These are phyloP conservation scores for Stomatorhinus walkeri DNA, from an alignment of 2,797 vertebrate genomes.

Conservation along the genomic window DNA sequence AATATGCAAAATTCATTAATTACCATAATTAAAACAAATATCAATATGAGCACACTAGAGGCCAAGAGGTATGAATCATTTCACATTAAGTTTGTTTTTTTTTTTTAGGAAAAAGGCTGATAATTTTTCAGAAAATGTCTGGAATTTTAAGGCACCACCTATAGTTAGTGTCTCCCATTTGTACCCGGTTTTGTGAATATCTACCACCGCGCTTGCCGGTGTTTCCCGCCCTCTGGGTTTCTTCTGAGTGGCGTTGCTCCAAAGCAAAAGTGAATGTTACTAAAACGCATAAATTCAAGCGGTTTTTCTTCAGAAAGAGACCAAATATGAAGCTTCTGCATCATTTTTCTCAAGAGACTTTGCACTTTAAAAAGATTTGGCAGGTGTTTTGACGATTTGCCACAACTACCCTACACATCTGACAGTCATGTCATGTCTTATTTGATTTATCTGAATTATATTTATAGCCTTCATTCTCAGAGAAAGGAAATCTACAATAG, in stretches of 20 bases:
- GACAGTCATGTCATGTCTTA: neutral
- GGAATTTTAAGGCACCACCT: neutral
- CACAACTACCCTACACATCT: neutral
- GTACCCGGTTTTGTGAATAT: neutral
- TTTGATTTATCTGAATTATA: constrained; percentile 10
- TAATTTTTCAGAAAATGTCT: neutral
- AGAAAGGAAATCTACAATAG: neutral
- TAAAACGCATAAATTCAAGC: neutral
- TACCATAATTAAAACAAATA: neutral
- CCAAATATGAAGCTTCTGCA: neutral
- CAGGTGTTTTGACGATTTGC: neutral
- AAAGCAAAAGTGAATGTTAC: neutral
- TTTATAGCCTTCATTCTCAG: neutral
- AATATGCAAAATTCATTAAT: neutral
- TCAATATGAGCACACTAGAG: neutral
- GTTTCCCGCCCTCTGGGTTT: neutral
- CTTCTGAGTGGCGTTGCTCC: neutral
- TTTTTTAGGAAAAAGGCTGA: neutral
- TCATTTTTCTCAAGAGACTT: neutral
- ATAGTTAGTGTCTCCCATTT: neutral
- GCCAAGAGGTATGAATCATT: neutral
- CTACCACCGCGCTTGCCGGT: neutral
- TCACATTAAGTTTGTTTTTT: neutral
- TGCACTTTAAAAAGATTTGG: neutral
- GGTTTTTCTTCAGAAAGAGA: neutral